phyloP scores from a whole-genome alignment of 2,113 vertebrate genomes.

The Theristicus caerulescens region DNA sequence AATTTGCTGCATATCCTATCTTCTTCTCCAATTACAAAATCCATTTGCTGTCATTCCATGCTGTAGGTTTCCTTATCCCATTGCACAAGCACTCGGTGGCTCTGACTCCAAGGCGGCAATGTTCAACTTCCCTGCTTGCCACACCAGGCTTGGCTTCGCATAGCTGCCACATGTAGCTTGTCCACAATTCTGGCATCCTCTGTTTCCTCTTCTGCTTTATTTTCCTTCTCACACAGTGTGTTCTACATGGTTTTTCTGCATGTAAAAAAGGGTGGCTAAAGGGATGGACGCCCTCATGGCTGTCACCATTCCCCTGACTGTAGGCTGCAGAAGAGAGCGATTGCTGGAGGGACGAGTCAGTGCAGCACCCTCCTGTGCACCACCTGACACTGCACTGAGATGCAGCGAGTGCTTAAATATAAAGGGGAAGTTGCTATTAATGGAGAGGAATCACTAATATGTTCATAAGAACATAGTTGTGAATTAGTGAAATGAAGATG shows the following conservation, averaged over 20 bases:
- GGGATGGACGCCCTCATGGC: not conserved
- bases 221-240: not conserved
- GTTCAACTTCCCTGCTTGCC: not conserved
- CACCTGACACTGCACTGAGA: fast-evolving
- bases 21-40: not conserved
- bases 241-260: not conserved
- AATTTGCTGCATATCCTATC: not conserved
- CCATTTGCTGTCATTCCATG: not conserved
- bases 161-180: not conserved
- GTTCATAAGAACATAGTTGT: not conserved
- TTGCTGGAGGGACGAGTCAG: fast-evolving
- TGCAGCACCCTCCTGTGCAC: not conserved
- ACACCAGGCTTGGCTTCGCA: not conserved
- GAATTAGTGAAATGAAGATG: not conserved
- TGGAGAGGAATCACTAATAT: not conserved
- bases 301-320: not conserved
- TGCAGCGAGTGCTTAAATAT: fast-evolving
- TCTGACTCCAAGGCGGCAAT: not conserved
- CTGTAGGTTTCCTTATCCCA: not conserved
- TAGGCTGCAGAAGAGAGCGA: not conserved
- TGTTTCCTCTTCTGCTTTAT: not conserved
- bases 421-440: not conserved
- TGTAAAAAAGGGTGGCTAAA: not conserved
- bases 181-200: not conserved
- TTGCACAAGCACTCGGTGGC: not conserved